A percentile compares a stretch with the other conserved stretches of the same genome.
Conservation (phyloP, 2,113 vertebrate genomes). For the Thryonomys swinderianus region DNA sequence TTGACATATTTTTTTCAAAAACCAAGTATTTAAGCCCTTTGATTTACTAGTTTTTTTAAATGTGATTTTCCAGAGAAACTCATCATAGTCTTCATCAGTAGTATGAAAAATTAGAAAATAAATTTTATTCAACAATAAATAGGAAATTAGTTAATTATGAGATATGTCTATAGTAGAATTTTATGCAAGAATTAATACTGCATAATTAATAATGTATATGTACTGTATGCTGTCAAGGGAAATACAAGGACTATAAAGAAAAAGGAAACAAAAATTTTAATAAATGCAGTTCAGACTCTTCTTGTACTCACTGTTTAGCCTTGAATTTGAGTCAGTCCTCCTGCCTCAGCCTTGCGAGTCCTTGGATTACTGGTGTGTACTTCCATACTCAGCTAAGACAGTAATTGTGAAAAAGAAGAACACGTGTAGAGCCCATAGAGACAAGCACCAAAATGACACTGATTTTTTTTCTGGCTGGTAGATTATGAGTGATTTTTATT, state of each 20-base stretch:
- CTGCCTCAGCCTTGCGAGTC: neutral
- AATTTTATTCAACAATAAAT: conserved; percentile 41
- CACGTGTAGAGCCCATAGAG: neutral
- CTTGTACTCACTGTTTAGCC: neutral
- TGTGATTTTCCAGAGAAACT: neutral
- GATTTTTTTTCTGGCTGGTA: neutral
- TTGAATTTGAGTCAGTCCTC: neutral
- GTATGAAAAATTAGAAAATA: neutral
- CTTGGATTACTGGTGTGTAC: neutral
- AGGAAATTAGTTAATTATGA: conserved; percentile 1
- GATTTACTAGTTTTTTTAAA: conserved; percentile 28
- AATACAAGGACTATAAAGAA: neutral
- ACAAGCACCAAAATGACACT: conserved; percentile 25
- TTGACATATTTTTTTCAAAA: conserved; percentile 27
- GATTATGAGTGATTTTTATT: conserved; percentile 54
- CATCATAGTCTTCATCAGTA: neutral
- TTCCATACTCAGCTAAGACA: neutral
- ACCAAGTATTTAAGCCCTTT: conserved; percentile 1
- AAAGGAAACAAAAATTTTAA: no score
- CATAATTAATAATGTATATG: conserved; percentile 35
- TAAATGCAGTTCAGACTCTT: neutral
- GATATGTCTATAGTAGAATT: neutral
- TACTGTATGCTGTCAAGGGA: neutral
- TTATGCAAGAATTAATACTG: conserved; percentile 16
- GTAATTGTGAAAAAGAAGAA: neutral